Evolutionary conservation across 2,113 vertebrate genomes (phyloP), one percentile per base, ranked within the genome.

Genomic region (Elgaria multicarinata): DNA sequence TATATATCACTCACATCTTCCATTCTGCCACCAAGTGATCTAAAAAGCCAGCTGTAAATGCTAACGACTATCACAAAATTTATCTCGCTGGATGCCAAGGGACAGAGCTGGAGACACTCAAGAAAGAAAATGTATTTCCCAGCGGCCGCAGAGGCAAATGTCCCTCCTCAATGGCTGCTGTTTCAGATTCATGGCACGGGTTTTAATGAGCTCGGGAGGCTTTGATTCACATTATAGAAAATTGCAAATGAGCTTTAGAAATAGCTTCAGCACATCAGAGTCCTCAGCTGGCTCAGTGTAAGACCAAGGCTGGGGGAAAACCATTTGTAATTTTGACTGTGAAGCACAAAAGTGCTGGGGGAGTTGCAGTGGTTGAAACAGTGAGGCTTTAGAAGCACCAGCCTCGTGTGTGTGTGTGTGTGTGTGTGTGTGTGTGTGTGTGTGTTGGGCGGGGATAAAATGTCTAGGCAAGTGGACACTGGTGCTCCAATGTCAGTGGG

Each of bases 41-140:
- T 84, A 85, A 77, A 85, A 81, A 66, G 31, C 46, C 55, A 1
- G n/a, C 42, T 31, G 46, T 67, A 77, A 84, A 89, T 89, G 74
- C 72, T 69, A 89, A 84, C n/a, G 44, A 84, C 44, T 33, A 24
- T 50, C 81, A 78, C 26, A 42, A 87, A 80, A 89, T 89, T 84
- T 84, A 77, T 89, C 69, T 85, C 46, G 14, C 50, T 42, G 14
- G 8, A n/a, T 55, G n/a, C 33, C 72, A 20, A 24, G 88, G 88
- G 81, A 85, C 55, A 66, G 53, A 76, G 31, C 22, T 1, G 4
- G 55, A 89, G 80, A 64, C 71, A 55, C 13, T 67, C n/a, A 18
- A 22, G 67, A 71, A 62, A 6, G 20, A 74, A 83, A 42, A 74
- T 24, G 53, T 58, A 9, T 74, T 88, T 66, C 44, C 39, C 42